These are phyloP conservation scores for Helobdella robusta DNA, from an alignment of 2,888 invertebrate genomes.

Conservation along the genomic window DNA sequence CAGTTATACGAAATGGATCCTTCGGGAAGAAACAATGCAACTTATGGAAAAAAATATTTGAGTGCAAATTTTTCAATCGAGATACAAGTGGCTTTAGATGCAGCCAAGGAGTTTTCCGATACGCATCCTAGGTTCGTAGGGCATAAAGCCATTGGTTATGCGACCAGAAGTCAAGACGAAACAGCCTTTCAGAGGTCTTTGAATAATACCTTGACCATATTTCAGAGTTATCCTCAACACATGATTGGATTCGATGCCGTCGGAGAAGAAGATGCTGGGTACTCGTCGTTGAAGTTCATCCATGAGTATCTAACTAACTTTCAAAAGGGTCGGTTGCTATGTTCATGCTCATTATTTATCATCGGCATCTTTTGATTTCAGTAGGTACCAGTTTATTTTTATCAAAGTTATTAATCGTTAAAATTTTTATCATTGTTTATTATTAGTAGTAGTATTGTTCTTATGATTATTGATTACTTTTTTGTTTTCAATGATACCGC, in stretches of 20 bases:
- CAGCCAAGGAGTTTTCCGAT: no score
- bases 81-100: not conserved
- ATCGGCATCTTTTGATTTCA: no score
- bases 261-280: conserved; percentile 34
- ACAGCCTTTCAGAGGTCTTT: conserved; percentile 23
- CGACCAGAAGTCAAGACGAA: not conserved
- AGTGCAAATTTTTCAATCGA: not conserved
- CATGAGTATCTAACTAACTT: conserved; percentile 24
- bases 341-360: no score
- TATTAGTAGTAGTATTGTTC: no score
- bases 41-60: conserved; percentile 16
- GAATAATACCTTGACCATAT: conserved; percentile 25
- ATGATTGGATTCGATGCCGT: conserved; percentile 35
- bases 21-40: not conserved
- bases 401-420: no score
- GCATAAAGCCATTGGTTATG: conserved; percentile 28
- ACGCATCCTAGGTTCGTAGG: no score
- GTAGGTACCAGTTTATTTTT: no score
- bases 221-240: conserved; percentile 31
- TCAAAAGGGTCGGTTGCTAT: no score
- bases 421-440: no score
- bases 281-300: conserved; percentile 32
- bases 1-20: conserved; percentile 7
- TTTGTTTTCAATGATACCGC: no score
- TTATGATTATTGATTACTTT: no score